Base-by-base conservation (phyloP, 2,888 invertebrate species). In the Limnephilus auricula region DNA sequence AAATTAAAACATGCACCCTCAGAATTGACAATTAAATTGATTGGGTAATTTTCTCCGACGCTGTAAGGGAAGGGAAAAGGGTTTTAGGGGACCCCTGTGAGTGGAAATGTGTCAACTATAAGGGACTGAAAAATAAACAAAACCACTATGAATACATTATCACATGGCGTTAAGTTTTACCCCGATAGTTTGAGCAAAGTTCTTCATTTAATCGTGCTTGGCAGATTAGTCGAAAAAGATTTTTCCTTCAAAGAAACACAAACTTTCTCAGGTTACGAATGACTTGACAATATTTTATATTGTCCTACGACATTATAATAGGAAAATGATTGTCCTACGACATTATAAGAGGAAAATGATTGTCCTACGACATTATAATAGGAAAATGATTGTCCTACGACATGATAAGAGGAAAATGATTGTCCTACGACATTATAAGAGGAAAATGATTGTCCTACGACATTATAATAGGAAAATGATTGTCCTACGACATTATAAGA, bases 1-100 rank as follows among this genome's bases (percentile, higher is more conserved):
- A 80, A 80, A 80, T 80, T 80, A 80, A n/a, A 80, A 31, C 30
- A 80, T 80, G 80, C 80, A 80, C 80, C 80, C 80, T 80, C 32
- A 32, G 80, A 65, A 65, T 25, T 80, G 25, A 31, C 80, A 80
- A 80, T 32, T 80, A 32, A 80, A 32, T 31, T 32, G 80, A 80
- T 80, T 80, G 80, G 32, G 80, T 80, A 32, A 65, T 65, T 65
- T 65, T 9, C 65, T 65, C 2, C n/a, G 9, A 80, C 80, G 80
- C 13, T 37, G 37, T 12, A 1, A 13, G n/a, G 40, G n/a, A 85
- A 45, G 40, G 45, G 30, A 85, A 40, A 18, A 37, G 25, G n/a
- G 45, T 85, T 85, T 40, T n/a, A 85, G 34, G 40, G 45, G 37
- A 40, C 40, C 40, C 85, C 45, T 45, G 40, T 6, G 85, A 45